These are phyloP conservation scores for Caenorhabditis imperialis DNA, from an alignment of 2,888 invertebrate genomes.

Conservation along the genomic window DNA sequence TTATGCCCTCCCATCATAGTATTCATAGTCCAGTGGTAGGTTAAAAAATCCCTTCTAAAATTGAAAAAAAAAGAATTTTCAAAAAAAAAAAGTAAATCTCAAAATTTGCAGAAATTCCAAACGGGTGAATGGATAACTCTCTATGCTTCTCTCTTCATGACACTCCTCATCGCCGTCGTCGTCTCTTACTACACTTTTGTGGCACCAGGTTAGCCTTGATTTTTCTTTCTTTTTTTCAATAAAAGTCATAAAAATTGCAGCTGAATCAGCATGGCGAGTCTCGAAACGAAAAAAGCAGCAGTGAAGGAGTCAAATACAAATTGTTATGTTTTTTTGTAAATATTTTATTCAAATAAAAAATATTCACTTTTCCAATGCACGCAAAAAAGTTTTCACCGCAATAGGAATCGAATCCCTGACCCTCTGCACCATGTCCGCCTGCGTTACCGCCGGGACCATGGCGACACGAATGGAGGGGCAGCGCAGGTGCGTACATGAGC, in stretches of 20 bases:
- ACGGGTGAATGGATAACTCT: slow-evolving; percentile 50
- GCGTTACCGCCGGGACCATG: too few species aligned
- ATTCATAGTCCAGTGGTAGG: not conserved
- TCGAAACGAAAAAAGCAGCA: slow-evolving; percentile 39
- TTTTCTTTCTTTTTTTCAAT: not conserved
- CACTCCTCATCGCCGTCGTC: slow-evolving; percentile 26
- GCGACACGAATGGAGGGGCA: too few species aligned
- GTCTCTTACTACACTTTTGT: slow-evolving; percentile 37
- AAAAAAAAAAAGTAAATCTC: slow-evolving; percentile 3
- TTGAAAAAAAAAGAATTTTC: not conserved
- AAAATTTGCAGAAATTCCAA: slow-evolving; percentile 53
- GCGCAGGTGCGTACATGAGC: too few species aligned
- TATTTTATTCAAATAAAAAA: too few species aligned
- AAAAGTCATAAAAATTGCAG: too few species aligned
- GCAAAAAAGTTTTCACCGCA: too few species aligned
- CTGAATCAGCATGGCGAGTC: slow-evolving; percentile 34
- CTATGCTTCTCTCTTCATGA: slow-evolving; percentile 40
- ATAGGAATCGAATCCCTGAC: too few species aligned
- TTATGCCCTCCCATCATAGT: too few species aligned
- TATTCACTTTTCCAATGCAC: too few species aligned
- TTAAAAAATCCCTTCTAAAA: not conserved
- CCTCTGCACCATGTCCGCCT: too few species aligned
- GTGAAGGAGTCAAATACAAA: too few species aligned
- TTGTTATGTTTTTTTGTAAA: too few species aligned
- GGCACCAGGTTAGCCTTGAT: slow-evolving; percentile 31